Evolutionary conservation across 2,888 invertebrate genomes (phyloP), one percentile per base, ranked within the genome.

Genomic region (Sinodicranocentrus sp.): DNA sequence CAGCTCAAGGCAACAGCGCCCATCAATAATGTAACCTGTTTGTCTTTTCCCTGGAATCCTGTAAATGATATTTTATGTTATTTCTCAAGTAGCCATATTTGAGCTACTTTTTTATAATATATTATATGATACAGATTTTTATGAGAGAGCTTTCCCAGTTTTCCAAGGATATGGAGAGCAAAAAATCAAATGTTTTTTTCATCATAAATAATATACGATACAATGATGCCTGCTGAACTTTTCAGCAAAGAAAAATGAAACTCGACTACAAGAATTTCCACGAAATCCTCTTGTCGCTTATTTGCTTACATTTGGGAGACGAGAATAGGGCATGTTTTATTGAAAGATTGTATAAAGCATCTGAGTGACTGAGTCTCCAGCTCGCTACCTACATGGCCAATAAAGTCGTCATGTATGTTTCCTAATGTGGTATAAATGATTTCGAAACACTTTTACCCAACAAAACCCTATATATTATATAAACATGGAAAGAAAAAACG

Each of bases 361-460:
- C 25, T 61, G 17, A 1, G 33, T 28, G 57, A 26, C 2, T 33
- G 48, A 48, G 15, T n/a, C 39, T 48, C 10, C 23, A 26, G 23
- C 43, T 44, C 59, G 43, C 1, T 72, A 3, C n/a, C 13, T 23
- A 21, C 17, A 0, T 2, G 23, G 21, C 17, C 28, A 71, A 57
- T 57, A 57, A 71, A 57, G 17, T 39, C 25, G n/a, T n/a, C n/a
- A 54, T 54, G 70, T 54, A 54, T n/a, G n/a, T 39, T 5, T 21
- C 21, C 43, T 72, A 72, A 72, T 72, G 61, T 72, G 39, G 17
- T 61, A 61, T 72, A 72, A 72, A 44, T 61, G 72, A 72, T 72
- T 72, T 72, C 44, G 44, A 23, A 72, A 72, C 61, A 59, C 72
- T 72, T 72, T 72, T 15, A 15, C 25, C 57, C 15, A 57, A 13